phyloP scores from a whole-genome alignment of 2,888 invertebrate species.

The Pollenia amentaria region DNA sequence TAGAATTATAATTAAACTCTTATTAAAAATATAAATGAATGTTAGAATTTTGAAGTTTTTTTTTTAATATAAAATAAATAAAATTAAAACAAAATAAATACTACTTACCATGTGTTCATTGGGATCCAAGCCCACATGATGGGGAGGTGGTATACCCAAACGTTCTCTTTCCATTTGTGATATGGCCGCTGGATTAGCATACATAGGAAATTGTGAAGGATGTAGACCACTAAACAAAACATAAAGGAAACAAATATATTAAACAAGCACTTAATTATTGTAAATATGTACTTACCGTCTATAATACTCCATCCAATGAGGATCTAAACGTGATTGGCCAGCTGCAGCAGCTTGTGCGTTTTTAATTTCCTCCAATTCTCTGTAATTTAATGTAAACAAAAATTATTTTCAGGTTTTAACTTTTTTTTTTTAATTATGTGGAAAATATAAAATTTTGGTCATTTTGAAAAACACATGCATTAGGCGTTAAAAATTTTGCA shows the following conservation, averaged over 20 bases:
- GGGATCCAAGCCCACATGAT: slow-evolving; percentile 87
- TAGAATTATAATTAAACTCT: slow-evolving; percentile 29
- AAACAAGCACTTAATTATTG: background rate
- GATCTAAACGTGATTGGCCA: slow-evolving; percentile 89
- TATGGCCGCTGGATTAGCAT: slow-evolving; percentile 90
- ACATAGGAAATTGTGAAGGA: slow-evolving; percentile 88
- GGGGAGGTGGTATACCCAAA: slow-evolving; percentile 90
- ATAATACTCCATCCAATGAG: slow-evolving; percentile 96
- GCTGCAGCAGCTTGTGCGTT: slow-evolving; percentile 87
- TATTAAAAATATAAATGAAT: slow-evolving; percentile 59
- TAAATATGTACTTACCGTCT: slow-evolving; percentile 84
- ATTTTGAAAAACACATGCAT: slow-evolving; percentile 14
- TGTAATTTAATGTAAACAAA: slow-evolving; percentile 85
- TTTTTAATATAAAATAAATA: background rate
- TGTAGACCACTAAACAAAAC: slow-evolving; percentile 86
- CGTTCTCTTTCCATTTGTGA: slow-evolving; percentile 95
- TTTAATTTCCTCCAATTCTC: slow-evolving; percentile 91
- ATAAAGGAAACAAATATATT: background rate
- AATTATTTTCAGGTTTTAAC: background rate
- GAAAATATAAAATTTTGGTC: slow-evolving; percentile 2
- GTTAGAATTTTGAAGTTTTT: slow-evolving; percentile 44
- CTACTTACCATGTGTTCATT: slow-evolving; percentile 93
- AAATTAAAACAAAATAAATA: background rate
- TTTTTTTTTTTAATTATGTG: slow-evolving; percentile 6
- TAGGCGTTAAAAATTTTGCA: slow-evolving; percentile 40